These are phyloP conservation scores for Acrossocheilus wenchowensis DNA, from an alignment of 2,797 vertebrate genomes.

Conservation along the genomic window DNA sequence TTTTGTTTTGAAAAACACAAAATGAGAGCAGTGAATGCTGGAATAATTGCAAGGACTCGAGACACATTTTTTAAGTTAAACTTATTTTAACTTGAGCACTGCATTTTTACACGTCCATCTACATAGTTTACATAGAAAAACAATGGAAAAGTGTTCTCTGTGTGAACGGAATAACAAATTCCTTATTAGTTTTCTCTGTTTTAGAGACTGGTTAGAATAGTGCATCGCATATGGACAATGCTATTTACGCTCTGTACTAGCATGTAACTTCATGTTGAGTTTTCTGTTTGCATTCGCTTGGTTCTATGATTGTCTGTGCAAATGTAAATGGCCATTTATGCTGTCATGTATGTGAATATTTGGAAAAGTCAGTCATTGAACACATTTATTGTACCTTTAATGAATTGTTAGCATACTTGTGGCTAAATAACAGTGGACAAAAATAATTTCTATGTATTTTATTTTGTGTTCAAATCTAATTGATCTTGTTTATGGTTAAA, in stretches of 20 bases:
- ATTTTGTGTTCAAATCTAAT: background rate
- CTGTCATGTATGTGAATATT: background rate
- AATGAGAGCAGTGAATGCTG: background rate
- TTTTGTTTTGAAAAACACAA: background rate
- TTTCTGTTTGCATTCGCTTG: background rate
- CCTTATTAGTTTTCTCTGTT: background rate
- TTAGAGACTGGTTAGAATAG: background rate
- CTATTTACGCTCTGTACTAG: background rate
- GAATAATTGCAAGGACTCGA: background rate
- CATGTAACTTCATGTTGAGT: constrained; percentile 3
- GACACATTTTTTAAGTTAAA: background rate
- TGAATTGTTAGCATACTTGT: background rate
- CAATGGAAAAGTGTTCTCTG: background rate
- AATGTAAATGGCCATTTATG: background rate
- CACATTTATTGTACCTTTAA: background rate
- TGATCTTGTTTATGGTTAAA: background rate
- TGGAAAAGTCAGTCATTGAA: background rate
- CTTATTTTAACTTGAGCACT: background rate
- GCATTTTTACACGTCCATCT: background rate
- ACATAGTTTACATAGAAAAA: background rate
- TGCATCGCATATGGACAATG: background rate
- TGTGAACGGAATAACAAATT: background rate
- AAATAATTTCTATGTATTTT: background rate
- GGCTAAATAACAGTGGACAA: no score
- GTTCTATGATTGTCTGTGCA: no score